Conservation (phyloP, 2,797 vertebrate species). For the Galagoides demidoff region DNA sequence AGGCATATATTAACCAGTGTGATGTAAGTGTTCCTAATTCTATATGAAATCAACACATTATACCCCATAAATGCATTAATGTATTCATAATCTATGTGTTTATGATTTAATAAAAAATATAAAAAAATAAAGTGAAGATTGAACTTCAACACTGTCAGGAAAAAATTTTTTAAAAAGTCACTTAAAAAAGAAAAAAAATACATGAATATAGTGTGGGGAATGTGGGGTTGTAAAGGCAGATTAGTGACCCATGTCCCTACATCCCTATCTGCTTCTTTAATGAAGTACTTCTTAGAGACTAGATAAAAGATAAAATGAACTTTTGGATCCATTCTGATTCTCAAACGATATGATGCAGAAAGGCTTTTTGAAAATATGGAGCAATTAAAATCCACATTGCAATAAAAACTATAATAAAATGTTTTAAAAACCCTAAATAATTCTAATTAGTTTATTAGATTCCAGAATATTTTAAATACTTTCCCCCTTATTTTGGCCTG, state of each 20-base stretch:
- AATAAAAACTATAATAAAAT: conserved; percentile 14
- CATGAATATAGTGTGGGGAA: background rate
- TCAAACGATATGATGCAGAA: background rate
- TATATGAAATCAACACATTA: too few species aligned
- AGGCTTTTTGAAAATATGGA: background rate
- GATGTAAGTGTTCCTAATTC: too few species aligned
- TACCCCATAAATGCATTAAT: too few species aligned
- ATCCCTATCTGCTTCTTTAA: background rate
- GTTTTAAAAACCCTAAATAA: background rate
- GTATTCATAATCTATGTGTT: too few species aligned
- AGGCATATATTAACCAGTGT: too few species aligned
- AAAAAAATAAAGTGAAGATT: too few species aligned
- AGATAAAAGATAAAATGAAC: conserved; percentile 5
- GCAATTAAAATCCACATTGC: background rate
- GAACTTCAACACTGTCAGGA: too few species aligned
- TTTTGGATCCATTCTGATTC: background rate
- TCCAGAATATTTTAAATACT: conserved; percentile 1
- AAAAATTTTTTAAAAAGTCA: too few species aligned
- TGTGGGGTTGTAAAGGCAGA: background rate
- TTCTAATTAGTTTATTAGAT: background rate
- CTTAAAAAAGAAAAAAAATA: background rate
- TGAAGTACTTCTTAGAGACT: background rate
- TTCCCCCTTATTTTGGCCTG: background rate
- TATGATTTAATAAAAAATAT: too few species aligned
- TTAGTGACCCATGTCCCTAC: background rate